phyloP scores from a whole-genome alignment of 2,797 vertebrate genomes.

The Falco biarmicus region DNA sequence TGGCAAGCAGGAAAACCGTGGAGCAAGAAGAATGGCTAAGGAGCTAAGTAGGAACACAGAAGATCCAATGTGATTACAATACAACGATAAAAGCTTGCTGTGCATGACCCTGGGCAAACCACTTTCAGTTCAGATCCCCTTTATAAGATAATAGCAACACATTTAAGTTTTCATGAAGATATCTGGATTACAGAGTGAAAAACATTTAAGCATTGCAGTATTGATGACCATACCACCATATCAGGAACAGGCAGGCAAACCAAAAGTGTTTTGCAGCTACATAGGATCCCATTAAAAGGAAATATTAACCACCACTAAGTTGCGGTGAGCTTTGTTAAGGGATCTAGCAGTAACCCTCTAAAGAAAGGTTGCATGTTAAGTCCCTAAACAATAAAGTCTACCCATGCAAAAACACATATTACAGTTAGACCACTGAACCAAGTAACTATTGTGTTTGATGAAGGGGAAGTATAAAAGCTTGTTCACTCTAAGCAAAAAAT shows the following conservation, averaged over 20 bases:
- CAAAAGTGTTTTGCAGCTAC: neutral
- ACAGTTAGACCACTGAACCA: neutral
- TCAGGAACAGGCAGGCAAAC: neutral
- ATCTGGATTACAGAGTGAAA: neutral
- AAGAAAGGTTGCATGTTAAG: neutral
- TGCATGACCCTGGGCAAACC: neutral
- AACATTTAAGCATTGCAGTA: neutral
- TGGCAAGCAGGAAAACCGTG: neutral
- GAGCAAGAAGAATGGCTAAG: neutral
- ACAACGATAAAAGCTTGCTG: neutral
- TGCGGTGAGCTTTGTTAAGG: neutral
- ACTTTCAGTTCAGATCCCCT: neutral
- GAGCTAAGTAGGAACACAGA: neutral
- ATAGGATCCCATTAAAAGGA: neutral
- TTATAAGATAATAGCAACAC: neutral
- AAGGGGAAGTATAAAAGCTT: neutral
- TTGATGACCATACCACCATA: neutral
- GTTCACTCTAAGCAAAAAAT: neutral
- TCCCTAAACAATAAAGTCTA: neutral
- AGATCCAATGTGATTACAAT: neutral
- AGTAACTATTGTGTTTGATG: neutral
- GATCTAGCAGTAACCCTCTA: neutral
- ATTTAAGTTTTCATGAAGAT: neutral
- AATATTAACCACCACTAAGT: neutral
- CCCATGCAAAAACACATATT: neutral